Base-by-base conservation (phyloP, 2,113 vertebrate species). In the Zosterops hypoxanthus region DNA sequence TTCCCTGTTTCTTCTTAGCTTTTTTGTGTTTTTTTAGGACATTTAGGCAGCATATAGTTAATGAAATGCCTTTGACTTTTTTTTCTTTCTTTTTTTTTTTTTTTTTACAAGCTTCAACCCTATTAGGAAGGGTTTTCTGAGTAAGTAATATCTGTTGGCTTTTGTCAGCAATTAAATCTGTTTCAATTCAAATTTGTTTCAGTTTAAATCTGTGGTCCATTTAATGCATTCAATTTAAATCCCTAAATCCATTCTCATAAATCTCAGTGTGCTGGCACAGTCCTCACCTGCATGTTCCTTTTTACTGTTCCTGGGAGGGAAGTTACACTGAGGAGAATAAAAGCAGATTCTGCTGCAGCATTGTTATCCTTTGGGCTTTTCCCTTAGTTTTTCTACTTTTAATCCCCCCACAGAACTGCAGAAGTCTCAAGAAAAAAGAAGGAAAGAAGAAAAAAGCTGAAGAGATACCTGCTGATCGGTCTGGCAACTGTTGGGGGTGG, bases 401-500 rank as follows among this genome's bases (percentile, higher is more conserved):
- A 14, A 66, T 95, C 19, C 33, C 82, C 75, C 16, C 28, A 4
- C 93, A 99, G 99, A 95, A 98, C 96, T 39, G 98, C 98, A 31
- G 98, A 98, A 52, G 97, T 97, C 10, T 98, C 98, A 60, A 97
- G 99, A 76, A 98, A 61, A 90, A 99, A 95, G 92, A 99, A 98
- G 90, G 99, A 99, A 93, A 98, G 98, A 73, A 97, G 97, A 33
- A 98, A 96, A 31, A 99, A 98, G 92, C 95, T 99, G 92, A 98
- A 99, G 29, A 98, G 99, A 41, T 99, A 99, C 92, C 97, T 99
- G 64, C 98, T 99, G 81, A 99, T 99, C 17, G 99, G 99, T 46
- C 97, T 99, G 79, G 99, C 99, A 4, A 99, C 99, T 0, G 97
- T 99, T 2, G 99, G 99, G 21, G 99, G 99, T 0, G 99, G 99